A percentile compares a stretch with the other conserved stretches of the same genome.
phyloP scores from a whole-genome alignment of 37 sponge, comb jelly and placozoan genomes.

The Haliclona indistincta region DNA sequence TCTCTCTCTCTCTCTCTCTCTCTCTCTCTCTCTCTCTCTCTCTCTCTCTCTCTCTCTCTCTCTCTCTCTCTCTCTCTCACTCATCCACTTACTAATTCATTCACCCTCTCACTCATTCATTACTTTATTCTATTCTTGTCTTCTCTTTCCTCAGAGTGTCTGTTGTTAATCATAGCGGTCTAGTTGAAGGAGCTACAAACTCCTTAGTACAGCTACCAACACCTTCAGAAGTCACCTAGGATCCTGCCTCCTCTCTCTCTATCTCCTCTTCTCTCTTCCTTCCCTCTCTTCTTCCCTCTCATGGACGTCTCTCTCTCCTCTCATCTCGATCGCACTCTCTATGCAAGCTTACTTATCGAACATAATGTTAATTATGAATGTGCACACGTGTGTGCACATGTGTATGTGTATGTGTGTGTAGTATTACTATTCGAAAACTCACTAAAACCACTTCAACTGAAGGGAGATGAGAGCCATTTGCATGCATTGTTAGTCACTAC shows the following conservation, averaged over 20 bases:
- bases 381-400: no score
- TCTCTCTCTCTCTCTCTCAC: not conserved
- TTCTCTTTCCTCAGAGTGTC: not conserved
- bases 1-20: constrained; percentile 2
- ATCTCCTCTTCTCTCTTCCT: not conserved
- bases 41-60: no score
- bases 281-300: constrained; percentile 3
- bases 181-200: constrained; percentile 28
- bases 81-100: no score
- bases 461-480: no score
- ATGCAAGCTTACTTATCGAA: not conserved
- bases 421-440: no score
- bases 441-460: no score
- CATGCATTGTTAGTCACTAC: no score
- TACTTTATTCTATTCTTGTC: no score
- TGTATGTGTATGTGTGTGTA: no score
- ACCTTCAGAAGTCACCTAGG: constrained; percentile 44
- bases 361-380: no score
- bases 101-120: no score
- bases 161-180: constrained; percentile 39
- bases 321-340: constrained; percentile 6
- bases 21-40: no score
- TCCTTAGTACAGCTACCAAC: constrained; percentile 27
- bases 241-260: not conserved
- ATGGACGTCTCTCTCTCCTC: constrained; percentile 14